These are phyloP conservation scores for Dryomyza anilis DNA, from an alignment of 2,888 invertebrate genomes.

Conservation along the genomic window DNA sequence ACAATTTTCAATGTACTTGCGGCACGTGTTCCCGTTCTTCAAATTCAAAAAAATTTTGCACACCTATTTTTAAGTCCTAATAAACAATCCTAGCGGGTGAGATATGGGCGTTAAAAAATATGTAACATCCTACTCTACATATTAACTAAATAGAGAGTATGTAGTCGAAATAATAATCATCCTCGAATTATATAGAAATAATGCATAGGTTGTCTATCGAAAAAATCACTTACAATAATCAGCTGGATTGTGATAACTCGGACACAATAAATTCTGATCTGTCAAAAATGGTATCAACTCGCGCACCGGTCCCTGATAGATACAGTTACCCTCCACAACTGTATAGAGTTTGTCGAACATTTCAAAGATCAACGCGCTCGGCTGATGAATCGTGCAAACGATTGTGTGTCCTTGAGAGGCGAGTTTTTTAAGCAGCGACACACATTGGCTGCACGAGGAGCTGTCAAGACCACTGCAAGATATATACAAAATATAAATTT, in stretches of 20 bases:
- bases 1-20: no score
- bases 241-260: constrained; percentile 93
- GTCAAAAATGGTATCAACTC: constrained; percentile 79
- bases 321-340: constrained; percentile 79
- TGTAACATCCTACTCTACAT: no score
- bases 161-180: neutral
- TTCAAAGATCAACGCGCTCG: constrained; percentile 89
- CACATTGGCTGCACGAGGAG: constrained; percentile 83
- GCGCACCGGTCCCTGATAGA: constrained; percentile 80
- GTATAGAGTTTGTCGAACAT: constrained; percentile 91
- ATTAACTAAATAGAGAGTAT: neutral
- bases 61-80: no score
- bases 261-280: constrained; percentile 78
- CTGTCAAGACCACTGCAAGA: constrained; percentile 85
- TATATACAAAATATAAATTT: no score
- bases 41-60: no score
- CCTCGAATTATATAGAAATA: no score
- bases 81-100: no score
- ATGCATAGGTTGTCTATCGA: no score
- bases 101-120: no score
- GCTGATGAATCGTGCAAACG: constrained; percentile 93
- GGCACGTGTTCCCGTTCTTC: no score
- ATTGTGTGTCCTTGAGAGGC: constrained; percentile 87
- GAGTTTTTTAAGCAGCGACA: constrained; percentile 77
- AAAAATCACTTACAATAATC: constrained; percentile 84